Base-by-base conservation (phyloP, 2,888 invertebrate genomes). In the Dusona sp. region DNA sequence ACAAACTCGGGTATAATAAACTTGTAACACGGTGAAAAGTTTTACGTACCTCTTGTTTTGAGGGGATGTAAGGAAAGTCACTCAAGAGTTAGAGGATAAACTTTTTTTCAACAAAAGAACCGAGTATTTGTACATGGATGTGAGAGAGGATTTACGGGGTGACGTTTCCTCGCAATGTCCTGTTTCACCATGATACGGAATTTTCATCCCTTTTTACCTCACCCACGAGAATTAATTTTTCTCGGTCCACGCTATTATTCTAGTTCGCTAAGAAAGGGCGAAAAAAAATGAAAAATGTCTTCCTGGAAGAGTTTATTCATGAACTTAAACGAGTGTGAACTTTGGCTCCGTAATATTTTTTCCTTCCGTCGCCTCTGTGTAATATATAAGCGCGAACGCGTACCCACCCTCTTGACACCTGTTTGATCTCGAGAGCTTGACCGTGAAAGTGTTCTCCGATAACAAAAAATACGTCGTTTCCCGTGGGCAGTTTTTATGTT, bases 241-340 rank as follows among this genome's bases (percentile, higher is more conserved):
- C 19, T 13, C n/a, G 22, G n/a, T 36, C 33, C 9, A 22, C n/a
- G 22, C 33, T 9, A 33, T 70, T 48, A n/a, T n/a, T 70, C 25
- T 42, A 8, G 61, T 54, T 57, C 36, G 2, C n/a, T 25, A 54
- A 6, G 25, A 74, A 33, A 16, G 25, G 13, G 29, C 33, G 13
- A 36, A 13, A 48, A 36, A 38, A 67, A 22, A 22, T 19, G 22
- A 29, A 36, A 38, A 51, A 25, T 13, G n/a, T 48, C 13, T 29
- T 65, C 42, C 19, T 51, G 36, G 13, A 19, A 16, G 79, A 74
- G 48, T 79, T 79, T 79, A 84, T 84, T 68, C 75, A 75, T 75
- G 79, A 75, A 33, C 36, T 79, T 22, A 33, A 75, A 68, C 54
- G 73, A 64, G 54, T 36, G 51, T 45, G 45, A 79, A 84, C 65